Base-by-base conservation (phyloP, 2,797 vertebrate species). In the Lutjanus campechanus region DNA sequence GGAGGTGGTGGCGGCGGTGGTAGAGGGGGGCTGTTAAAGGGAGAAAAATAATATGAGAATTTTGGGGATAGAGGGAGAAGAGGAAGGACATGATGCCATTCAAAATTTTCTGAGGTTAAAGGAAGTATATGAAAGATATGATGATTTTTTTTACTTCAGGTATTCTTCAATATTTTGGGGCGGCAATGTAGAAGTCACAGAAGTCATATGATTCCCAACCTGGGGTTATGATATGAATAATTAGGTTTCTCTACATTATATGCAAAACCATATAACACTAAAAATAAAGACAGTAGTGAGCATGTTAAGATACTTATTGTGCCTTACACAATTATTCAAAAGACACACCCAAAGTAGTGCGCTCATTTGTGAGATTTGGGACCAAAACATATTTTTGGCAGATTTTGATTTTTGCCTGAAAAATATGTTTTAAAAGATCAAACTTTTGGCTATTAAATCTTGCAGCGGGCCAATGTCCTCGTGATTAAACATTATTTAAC, bases 11-110 rank as follows among this genome's bases (percentile, higher is more conserved):
- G 62, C 19, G 69, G 20, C 9, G 47, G 55, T 4, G 22, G 40
- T 44, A 36, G 20, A 16, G 7, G 7, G 29, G n/a, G 7, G 29
- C 29, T 15, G 69, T 76, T 79, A 9, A 61, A 77, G 58, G 60
- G 44, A 64, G 47, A 69, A 75, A 75, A 74, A 76, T 62, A 49
- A 62, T 54, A 36, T 71, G 36, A 81, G 61, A 73, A 81, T 75
- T 84, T 80, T n/a, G 66, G 66, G 75, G 79, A 80, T 59, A 81
- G 44, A 49, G 20, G 69, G 56, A 20, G 55, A 50, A 9, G 44
- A 73, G 49, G 63, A 69, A 58, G 13, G 53, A 67, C 53, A 77
- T 65, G 74, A 70, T 67, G 59, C 20, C 41, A 50, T 82, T 72
- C 16, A 41, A 56, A 81, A 77, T 22, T 62, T 62, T 81, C n/a